Conservation (phyloP, 2,113 vertebrate genomes). For the Lophura nycthemera region DNA sequence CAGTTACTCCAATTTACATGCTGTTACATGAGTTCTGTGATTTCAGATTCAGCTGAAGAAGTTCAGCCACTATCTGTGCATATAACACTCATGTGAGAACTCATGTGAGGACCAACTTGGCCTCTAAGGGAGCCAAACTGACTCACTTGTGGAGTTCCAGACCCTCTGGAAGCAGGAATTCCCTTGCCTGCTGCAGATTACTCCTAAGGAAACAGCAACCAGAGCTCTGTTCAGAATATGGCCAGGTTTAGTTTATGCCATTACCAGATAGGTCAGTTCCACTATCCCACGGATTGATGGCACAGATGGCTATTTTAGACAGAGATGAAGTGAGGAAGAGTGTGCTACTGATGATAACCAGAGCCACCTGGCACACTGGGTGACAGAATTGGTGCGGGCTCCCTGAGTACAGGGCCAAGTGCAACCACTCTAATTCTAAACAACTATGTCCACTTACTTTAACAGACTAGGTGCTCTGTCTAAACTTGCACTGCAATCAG, state of each 20-base stretch:
- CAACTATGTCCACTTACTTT: neutral
- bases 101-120: neutral
- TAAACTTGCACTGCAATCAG: neutral
- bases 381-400: neutral
- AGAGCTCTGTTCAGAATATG: neutral
- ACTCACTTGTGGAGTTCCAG: neutral
- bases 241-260: neutral
- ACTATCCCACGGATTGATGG: neutral
- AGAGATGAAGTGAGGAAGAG: neutral
- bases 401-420: neutral
- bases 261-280: neutral
- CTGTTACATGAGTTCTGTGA: neutral
- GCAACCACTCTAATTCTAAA: neutral
- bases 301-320: neutral
- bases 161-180: neutral
- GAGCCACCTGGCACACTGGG: rapidly evolving
- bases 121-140: neutral
- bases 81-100: neutral
- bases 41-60: neutral
- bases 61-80: neutral
- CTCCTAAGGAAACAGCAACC: neutral
- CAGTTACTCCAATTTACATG: neutral
- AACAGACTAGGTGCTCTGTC: neutral
- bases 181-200: neutral
- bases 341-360: neutral